Conservation (phyloP, 2,113 vertebrate genomes). For the Turnix velox region DNA sequence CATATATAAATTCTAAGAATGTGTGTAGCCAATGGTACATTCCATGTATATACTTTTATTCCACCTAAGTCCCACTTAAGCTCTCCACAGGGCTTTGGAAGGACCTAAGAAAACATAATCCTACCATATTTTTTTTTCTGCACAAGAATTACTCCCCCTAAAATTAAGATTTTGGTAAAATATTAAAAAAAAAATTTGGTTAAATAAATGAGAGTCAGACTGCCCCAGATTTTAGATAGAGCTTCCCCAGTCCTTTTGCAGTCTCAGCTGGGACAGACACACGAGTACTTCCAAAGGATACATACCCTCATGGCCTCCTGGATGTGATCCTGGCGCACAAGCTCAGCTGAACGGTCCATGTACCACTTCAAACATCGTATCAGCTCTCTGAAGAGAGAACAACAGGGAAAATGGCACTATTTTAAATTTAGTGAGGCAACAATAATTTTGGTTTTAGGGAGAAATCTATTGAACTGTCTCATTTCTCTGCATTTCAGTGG, state of each 20-base stretch:
- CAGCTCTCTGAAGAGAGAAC: constrained; percentile 82
- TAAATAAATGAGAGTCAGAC: neutral
- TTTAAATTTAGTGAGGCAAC: neutral
- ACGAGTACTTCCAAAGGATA: neutral
- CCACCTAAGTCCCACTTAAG: neutral
- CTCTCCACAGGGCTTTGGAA: neutral
- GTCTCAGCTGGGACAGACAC: neutral
- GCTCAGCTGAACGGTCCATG: constrained; percentile 96
- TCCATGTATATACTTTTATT: too few relatives aligned
- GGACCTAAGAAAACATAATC: neutral
- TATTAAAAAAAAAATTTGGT: neutral
- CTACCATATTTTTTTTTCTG: neutral
- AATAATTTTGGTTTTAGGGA: neutral
- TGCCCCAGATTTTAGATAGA: neutral
- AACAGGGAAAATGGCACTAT: neutral
- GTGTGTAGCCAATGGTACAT: too few relatives aligned
- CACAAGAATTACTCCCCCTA: neutral
- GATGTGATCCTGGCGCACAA: constrained; percentile 93
- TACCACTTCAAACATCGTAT: constrained; percentile 98
- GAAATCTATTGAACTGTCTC: neutral
- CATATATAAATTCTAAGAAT: too few relatives aligned
- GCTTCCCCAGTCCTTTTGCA: neutral
- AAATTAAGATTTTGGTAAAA: neutral
- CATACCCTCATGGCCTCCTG: constrained; percentile 96
- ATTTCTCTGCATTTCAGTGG: neutral